Base-by-base conservation (phyloP, 1,140 invertebrate genomes). In the Pseudoatta argentina region DNA sequence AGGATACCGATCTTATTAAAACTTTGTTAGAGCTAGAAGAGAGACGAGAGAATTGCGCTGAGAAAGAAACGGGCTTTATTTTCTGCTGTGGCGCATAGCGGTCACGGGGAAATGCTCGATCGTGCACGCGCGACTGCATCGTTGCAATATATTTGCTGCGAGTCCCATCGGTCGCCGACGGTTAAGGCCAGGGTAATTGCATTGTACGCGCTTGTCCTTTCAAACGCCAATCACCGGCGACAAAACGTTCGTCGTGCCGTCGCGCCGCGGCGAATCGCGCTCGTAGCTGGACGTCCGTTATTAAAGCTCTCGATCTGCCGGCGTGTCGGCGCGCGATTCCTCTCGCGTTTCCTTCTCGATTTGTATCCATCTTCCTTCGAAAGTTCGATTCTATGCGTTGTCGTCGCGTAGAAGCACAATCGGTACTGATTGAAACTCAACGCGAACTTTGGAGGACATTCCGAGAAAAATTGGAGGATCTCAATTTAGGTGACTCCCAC, bases 131-230 rank as follows among this genome's bases (percentile, higher is more conserved):
- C 48, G 57, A 30, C 44, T 16, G 66, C 90, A 59, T 63, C 69
- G 86, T 44, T 75, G 76, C 82, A 89, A 86, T 88, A 89, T 92
- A 92, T 92, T 92, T 91, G 82, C 93, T 87, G 27, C 16, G 91
- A 93, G 92, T 91, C 90, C 92, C 64, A 82, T 88, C 82, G 89
- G 63, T 72, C 86, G 86, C 86, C 82, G 86, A 88, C 89, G 90
- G 91, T 89, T 92, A 93, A 94, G 92, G 91, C 91, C 93, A 91
- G 92, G 94, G 94, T 95, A 95, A 95, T 95, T 95, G 94, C 94
- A 94, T 95, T 95, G 94, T 95, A 93, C 94, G 93, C 93, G 92
- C 93, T 93, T 93, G 93, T 94, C 93, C 94, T 95, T 95, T 95
- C 93, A 95, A 93, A 95, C 92, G 94, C 94, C 94, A 95, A 95